Percentiles rank a stretch among this genome's conserved stretches.
These are phyloP conservation scores for Oenanthe oenanthe DNA, from an alignment of 2,113 vertebrate species.

Conservation along the genomic window DNA sequence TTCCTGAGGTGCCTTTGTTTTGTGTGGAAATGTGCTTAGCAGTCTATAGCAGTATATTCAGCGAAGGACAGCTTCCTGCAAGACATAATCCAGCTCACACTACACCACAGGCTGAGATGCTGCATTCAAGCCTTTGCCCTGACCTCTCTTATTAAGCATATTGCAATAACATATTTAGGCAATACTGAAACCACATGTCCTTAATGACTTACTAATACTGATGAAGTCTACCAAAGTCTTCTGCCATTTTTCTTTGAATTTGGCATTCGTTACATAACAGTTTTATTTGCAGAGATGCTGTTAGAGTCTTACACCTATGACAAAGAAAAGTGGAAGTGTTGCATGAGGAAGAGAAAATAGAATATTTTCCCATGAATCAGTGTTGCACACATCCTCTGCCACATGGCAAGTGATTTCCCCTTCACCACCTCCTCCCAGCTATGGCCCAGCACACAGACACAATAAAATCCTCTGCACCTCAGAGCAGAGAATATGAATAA, in stretches of 20 bases:
- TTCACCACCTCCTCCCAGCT: background rate
- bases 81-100: background rate
- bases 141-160: background rate
- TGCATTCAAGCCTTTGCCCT: background rate
- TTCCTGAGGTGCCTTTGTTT: conserved; percentile 33
- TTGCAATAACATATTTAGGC: background rate
- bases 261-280: background rate
- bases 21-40: background rate
- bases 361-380: background rate
- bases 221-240: background rate
- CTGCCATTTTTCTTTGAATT: background rate
- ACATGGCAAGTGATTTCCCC: background rate
- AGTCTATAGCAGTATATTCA: background rate
- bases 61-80: background rate
- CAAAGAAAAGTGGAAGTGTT: background rate
- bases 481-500: background rate
- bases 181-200: background rate
- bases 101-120: background rate
- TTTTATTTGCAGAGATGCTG: background rate
- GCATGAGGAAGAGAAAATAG: background rate
- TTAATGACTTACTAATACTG: background rate
- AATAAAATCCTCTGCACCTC: background rate
- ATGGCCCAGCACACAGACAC: background rate
- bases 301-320: background rate
- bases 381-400: background rate